These are phyloP conservation scores for Chloromyia formosa DNA, from an alignment of 2,888 invertebrate genomes.

Conservation along the genomic window DNA sequence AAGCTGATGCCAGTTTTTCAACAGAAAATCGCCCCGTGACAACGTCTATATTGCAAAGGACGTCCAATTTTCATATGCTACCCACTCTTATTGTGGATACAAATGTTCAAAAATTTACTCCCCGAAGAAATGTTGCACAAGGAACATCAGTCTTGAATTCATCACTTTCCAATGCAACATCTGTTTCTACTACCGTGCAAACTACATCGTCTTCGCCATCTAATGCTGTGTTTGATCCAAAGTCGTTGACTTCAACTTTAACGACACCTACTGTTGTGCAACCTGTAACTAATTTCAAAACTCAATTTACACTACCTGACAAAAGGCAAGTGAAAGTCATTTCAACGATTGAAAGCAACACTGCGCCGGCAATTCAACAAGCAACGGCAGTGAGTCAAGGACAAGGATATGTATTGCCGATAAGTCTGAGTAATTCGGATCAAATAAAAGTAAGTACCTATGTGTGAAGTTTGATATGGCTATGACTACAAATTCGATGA, in stretches of 20 bases:
- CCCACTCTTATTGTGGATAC: conserved; percentile 45
- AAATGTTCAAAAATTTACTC: conserved; percentile 45
- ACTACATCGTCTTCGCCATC: conserved; percentile 53
- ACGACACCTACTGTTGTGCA: conserved; percentile 42
- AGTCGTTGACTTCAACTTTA: conserved; percentile 45
- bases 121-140: conserved; percentile 25
- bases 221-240: conserved; percentile 37
- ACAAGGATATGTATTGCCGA: conserved; percentile 56
- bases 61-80: conserved; percentile 39
- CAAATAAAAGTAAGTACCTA: conserved; percentile 55
- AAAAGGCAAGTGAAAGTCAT: conserved; percentile 49
- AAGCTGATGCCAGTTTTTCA: conserved; percentile 48
- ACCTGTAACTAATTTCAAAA: conserved; percentile 45
- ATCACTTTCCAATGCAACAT: conserved; percentile 18
- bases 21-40: conserved; percentile 48
- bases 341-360: conserved; percentile 48
- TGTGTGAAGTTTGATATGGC: too few species aligned
- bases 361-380: conserved; percentile 48
- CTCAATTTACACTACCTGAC: conserved; percentile 46
- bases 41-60: conserved; percentile 36
- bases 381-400: conserved; percentile 11
- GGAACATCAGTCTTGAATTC: conserved; percentile 20
- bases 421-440: conserved; percentile 53
- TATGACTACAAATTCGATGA: background rate
- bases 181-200: conserved; percentile 60